A percentile compares a stretch with the other conserved stretches of the same genome.
Conservation (phyloP, 2,888 invertebrate species). For the Ariolimax columbianus region DNA sequence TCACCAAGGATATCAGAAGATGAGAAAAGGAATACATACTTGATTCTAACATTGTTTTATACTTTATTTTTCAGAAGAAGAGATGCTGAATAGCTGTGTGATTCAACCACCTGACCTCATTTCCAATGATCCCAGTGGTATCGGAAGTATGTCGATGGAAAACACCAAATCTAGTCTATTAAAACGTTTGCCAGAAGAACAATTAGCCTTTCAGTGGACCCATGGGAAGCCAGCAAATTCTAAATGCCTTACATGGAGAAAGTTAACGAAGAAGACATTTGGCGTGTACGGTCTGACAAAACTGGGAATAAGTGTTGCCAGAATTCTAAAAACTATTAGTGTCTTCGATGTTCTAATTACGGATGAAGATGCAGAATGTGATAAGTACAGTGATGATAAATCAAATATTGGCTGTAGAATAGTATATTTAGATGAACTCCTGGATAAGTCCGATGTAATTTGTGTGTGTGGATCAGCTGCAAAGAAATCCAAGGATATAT, state of each 20-base stretch:
- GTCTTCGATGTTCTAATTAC: slow-evolving; percentile 76
- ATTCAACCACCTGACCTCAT: slow-evolving; percentile 41
- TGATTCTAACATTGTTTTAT: too few relatives aligned
- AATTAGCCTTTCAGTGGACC: slow-evolving; percentile 50
- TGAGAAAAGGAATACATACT: too few relatives aligned
- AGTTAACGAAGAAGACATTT: slow-evolving; percentile 84
- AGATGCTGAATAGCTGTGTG: background rate
- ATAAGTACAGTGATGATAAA: slow-evolving; percentile 82
- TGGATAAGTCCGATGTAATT: slow-evolving; percentile 89
- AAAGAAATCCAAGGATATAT: slow-evolving; percentile 87
- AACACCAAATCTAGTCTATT: background rate
- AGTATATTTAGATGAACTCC: slow-evolving; percentile 85
- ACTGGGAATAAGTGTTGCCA: slow-evolving; percentile 84
- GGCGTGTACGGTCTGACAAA: slow-evolving; percentile 77
- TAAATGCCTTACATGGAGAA: slow-evolving; percentile 56
- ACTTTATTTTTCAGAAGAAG: slow-evolving; percentile 21
- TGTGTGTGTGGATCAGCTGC: slow-evolving; percentile 86
- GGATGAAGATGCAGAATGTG: slow-evolving; percentile 53
- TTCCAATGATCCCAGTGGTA: background rate
- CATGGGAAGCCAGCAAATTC: slow-evolving; percentile 55
- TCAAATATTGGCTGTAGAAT: slow-evolving; percentile 74
- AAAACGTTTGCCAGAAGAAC: slow-evolving; percentile 18
- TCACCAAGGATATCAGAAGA: too few relatives aligned
- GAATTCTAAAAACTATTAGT: slow-evolving; percentile 86
- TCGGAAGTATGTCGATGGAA: background rate